Conservation (phyloP, 1,140 invertebrate species). For the Contarinia nasturtii region DNA sequence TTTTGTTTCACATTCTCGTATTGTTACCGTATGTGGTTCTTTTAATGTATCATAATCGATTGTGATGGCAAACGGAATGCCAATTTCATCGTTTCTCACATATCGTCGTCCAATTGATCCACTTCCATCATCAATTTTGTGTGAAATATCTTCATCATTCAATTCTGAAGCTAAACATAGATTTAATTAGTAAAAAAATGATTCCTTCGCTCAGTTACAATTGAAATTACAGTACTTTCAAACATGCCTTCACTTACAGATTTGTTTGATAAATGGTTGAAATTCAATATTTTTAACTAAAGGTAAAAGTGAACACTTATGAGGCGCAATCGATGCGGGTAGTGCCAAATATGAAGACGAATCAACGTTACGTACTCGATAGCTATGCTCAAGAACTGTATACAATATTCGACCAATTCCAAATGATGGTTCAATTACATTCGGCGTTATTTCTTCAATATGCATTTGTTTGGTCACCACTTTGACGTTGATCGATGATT, state of each 20-base stretch:
- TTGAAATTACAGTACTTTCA: not conserved
- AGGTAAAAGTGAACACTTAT: conserved; percentile 93
- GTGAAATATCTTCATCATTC: conserved; percentile 64
- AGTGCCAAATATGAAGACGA: conserved; percentile 86
- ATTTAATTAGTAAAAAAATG: conserved; percentile 27
- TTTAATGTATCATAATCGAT: conserved; percentile 89
- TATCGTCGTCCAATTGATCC: conserved; percentile 90
- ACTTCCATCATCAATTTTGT: conserved; percentile 90
- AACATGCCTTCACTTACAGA: conserved; percentile 42
- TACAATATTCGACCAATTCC: conserved; percentile 96
- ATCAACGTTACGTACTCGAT: conserved; percentile 76
- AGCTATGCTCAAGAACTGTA: conserved; percentile 90
- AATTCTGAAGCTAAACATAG: conserved; percentile 41
- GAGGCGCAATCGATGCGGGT: conserved; percentile 76
- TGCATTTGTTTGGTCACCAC: conserved; percentile 73
- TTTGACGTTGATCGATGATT: conserved; percentile 62
- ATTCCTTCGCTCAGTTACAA: conserved; percentile 1
- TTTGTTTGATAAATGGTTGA: conserved; percentile 56
- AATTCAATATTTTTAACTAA: conserved; percentile 80
- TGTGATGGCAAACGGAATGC: conserved; percentile 97
- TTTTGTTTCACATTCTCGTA: conserved; percentile 89
- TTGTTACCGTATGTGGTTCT: conserved; percentile 71
- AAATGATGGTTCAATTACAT: conserved; percentile 98
- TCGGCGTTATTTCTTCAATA: conserved; percentile 93
- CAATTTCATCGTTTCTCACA: conserved; percentile 94